phyloP scores from a whole-genome alignment of 2,113 vertebrate genomes.

The Delphinus delphis region DNA sequence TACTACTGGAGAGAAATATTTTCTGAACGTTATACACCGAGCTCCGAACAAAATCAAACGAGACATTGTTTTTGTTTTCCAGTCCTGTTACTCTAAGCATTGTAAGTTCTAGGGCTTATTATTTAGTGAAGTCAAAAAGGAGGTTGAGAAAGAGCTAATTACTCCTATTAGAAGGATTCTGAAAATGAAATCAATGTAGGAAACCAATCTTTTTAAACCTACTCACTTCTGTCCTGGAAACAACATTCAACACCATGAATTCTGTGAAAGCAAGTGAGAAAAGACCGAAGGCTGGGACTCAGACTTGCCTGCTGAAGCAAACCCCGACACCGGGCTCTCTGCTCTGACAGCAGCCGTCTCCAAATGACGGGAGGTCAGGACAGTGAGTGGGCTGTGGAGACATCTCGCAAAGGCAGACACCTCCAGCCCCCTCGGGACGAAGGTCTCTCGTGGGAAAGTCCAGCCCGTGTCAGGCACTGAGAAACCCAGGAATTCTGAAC shows the following conservation, averaged over 20 bases:
- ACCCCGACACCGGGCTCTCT: fast-evolving
- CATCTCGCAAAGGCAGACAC: fast-evolving
- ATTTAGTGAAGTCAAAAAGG: background rate
- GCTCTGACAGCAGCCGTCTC: background rate
- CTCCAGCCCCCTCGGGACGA: fast-evolving
- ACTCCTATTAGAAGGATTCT: background rate
- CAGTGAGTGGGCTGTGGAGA: fast-evolving
- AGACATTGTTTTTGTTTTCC: background rate
- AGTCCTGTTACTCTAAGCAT: background rate
- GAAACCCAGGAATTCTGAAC: background rate
- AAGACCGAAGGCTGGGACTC: background rate
- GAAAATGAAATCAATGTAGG: background rate
- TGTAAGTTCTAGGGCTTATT: background rate
- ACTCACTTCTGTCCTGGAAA: background rate
- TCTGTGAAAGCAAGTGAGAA: background rate
- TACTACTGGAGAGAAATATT: background rate
- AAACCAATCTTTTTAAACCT: background rate
- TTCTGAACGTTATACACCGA: background rate
- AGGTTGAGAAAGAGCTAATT: background rate
- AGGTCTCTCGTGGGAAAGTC: background rate
- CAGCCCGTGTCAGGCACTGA: fast-evolving
- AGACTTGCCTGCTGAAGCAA: background rate
- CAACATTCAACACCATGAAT: background rate
- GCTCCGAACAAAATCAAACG: background rate
- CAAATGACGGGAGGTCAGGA: fast-evolving